phyloP scores from a whole-genome alignment of 2,113 vertebrate genomes.

The Trogon surrucura region DNA sequence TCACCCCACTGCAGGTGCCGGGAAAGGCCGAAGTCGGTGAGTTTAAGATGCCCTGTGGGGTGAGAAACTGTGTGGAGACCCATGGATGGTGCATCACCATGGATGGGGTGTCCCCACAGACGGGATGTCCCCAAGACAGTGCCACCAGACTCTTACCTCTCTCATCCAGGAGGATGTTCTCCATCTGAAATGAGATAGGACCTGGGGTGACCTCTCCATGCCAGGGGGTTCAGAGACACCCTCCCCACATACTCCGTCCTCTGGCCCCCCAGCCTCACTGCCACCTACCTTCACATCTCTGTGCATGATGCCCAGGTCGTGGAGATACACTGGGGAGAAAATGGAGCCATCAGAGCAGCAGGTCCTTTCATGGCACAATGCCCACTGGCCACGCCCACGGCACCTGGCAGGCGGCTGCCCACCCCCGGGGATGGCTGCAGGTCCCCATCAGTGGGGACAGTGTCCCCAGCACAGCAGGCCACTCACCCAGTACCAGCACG shows the following conservation, averaged over 20 bases:
- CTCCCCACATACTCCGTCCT: not conserved
- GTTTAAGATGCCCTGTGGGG: constrained; percentile 88
- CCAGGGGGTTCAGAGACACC: accelerated
- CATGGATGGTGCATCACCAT: accelerated
- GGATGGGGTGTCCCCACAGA: accelerated
- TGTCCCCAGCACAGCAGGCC: accelerated
- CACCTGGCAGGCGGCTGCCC: not conserved
- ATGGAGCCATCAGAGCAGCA: accelerated
- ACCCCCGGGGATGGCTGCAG: not conserved
- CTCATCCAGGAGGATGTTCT: constrained; percentile 93
- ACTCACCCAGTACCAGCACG: constrained; percentile 90
- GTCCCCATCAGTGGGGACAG: not conserved
- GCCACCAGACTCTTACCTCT: constrained; percentile 78
- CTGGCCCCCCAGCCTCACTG: not conserved
- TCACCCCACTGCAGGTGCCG: constrained; percentile 85
- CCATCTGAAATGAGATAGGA: constrained; percentile 84
- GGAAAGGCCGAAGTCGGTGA: constrained; percentile 94
- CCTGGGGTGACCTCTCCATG: not conserved
- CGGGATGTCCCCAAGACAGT: not conserved
- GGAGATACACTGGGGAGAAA: constrained; percentile 86
- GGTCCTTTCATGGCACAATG: accelerated
- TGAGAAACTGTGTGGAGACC: accelerated
- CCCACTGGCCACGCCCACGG: not conserved
- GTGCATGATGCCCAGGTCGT: constrained; percentile 92
- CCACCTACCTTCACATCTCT: constrained; percentile 90